Percentiles rank a stretch among this genome's conserved stretches.
Conservation (phyloP, 1,140 invertebrate genomes). For the Drosophila varians region DNA sequence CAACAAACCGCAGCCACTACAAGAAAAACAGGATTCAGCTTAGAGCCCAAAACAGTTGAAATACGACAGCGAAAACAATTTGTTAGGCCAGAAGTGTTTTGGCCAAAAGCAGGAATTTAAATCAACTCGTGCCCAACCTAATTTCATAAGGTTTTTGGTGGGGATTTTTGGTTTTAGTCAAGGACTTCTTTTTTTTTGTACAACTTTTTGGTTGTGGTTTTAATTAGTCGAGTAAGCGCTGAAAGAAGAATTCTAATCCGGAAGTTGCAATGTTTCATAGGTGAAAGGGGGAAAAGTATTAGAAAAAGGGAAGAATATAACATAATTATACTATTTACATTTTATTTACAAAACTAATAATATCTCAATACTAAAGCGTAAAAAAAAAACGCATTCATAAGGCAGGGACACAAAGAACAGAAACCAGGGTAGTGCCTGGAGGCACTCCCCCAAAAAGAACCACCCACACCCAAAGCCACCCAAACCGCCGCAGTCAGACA, state of each 20-base stretch:
- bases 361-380: background rate
- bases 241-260: slow-evolving; percentile 40
- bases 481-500: slow-evolving; percentile 47
- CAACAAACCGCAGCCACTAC: slow-evolving; percentile 49
- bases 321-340: background rate
- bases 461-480: slow-evolving; percentile 5
- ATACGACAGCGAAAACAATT: slow-evolving; percentile 73
- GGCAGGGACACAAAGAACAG: slow-evolving; percentile 43
- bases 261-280: slow-evolving; percentile 3
- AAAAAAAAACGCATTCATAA: background rate
- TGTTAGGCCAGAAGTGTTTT: slow-evolving; percentile 66
- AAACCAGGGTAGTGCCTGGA: slow-evolving; percentile 64
- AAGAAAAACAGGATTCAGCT: slow-evolving; percentile 25
- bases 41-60: slow-evolving; percentile 47
- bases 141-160: slow-evolving; percentile 35
- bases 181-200: background rate
- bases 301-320: background rate
- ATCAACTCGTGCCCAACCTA: slow-evolving; percentile 1
- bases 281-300: background rate
- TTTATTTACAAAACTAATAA: too few species aligned
- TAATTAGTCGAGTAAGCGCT: slow-evolving; percentile 60
- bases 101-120: slow-evolving; percentile 33
- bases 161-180: background rate
- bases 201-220: slow-evolving; percentile 35
- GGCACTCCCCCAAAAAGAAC: slow-evolving; percentile 29